Conservation (phyloP, 1,140 invertebrate genomes). For the Drosophila biarmipes region DNA sequence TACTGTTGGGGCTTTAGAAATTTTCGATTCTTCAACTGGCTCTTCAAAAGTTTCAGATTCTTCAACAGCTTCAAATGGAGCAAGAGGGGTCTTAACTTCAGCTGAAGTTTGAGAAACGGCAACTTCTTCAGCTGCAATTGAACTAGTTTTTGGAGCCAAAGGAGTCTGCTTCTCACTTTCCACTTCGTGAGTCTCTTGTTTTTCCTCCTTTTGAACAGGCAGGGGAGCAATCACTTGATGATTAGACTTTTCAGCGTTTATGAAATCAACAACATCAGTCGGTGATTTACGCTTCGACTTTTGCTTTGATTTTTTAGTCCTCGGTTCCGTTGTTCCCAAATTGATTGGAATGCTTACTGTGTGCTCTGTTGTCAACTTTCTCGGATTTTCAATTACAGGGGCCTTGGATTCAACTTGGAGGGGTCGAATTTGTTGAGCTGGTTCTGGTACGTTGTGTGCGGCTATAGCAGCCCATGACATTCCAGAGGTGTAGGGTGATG, state of each 20-base stretch:
- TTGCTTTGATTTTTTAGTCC: conserved; percentile 68
- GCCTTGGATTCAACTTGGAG: conserved; percentile 47
- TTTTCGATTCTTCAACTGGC: neutral
- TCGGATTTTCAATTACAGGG: conserved; percentile 7
- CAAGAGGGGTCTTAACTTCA: conserved; percentile 2
- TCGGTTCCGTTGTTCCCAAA: conserved; percentile 55
- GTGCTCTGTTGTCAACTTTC: conserved; percentile 17
- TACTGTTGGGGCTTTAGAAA: neutral
- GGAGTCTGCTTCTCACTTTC: conserved; percentile 6
- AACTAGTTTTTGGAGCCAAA: neutral
- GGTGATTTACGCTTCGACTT: conserved; percentile 64
- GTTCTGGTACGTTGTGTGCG: conserved; percentile 80
- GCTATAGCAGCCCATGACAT: conserved; percentile 80
- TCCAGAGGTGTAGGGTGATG: conserved; percentile 46
- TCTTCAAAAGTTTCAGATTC: neutral
- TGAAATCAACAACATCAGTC: conserved; percentile 54
- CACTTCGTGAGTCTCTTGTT: neutral
- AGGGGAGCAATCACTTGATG: conserved; percentile 12
- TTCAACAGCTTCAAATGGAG: neutral
- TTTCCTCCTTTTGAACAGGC: conserved; percentile 1
- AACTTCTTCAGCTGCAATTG: neutral
- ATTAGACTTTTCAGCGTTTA: conserved; percentile 57
- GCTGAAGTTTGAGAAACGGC: neutral
- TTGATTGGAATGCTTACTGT: conserved; percentile 53
- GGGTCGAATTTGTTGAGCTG: conserved; percentile 66